Conservation (phyloP, 2,888 invertebrate species). For the Idaea dimidiata region DNA sequence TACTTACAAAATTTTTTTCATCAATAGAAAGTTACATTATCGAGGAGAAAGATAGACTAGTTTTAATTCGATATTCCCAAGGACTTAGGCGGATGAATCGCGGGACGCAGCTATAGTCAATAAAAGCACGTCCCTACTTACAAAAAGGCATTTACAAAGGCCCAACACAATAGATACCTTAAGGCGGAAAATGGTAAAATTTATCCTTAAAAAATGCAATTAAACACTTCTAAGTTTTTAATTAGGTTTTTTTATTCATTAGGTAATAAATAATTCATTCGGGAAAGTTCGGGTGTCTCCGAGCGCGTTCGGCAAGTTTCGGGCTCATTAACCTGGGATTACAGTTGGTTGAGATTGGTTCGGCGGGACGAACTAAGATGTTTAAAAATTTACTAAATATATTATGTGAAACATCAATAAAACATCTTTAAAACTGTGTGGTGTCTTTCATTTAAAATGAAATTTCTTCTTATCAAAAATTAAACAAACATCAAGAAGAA, state of each 20-base stretch:
- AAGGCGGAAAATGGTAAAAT: not conserved
- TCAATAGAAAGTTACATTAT: no score
- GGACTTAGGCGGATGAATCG: no score
- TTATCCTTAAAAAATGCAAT: not conserved
- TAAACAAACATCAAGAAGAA: no score
- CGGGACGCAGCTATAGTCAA: no score
- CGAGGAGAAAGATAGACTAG: no score
- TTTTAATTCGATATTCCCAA: no score
- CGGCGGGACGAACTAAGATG: constrained; percentile 2
- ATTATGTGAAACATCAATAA: not conserved
- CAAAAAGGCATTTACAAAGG: not conserved
- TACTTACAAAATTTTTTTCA: no score
- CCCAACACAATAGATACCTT: not conserved
- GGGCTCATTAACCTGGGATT: constrained; percentile 18
- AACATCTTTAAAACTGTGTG: no score
- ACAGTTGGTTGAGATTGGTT: constrained; percentile 17
- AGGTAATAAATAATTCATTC: not conserved
- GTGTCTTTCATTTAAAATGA: no score
- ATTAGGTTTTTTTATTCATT: not conserved
- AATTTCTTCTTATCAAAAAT: no score
- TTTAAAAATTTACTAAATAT: not conserved
- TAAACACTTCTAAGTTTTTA: not conserved
- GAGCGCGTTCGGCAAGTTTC: not conserved
- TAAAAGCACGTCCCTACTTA: not conserved
- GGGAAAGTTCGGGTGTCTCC: not conserved